Conservation (phyloP, 2,888 invertebrate species). For the Limnephilus rhombicus region DNA sequence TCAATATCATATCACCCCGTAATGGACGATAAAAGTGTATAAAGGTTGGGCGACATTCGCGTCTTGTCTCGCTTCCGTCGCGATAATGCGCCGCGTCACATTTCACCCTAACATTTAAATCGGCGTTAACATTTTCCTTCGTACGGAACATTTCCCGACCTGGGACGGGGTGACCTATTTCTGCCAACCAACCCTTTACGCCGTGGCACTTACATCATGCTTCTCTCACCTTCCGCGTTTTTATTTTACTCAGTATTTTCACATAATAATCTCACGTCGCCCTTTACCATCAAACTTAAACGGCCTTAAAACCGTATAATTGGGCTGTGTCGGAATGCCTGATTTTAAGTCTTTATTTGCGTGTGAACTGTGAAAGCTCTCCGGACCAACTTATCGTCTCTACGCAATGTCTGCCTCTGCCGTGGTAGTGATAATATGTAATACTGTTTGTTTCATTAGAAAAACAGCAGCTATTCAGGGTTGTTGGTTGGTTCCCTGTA, state of each 20-base stretch:
- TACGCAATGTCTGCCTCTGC: neutral
- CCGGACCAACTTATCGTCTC: neutral
- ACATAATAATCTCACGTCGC: neutral
- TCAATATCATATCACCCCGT: conserved; percentile 36
- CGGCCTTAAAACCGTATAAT: neutral
- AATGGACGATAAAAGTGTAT: conserved; percentile 41
- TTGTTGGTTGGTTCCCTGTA: neutral
- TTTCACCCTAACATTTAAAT: conserved; percentile 49
- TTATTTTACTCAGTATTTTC: neutral
- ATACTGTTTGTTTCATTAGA: neutral
- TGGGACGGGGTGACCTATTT: conserved; percentile 21
- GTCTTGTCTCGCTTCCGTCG: conserved; percentile 39
- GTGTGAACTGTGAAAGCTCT: too few species aligned
- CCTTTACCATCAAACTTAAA: neutral
- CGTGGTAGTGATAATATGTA: neutral
- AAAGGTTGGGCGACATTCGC: conserved; percentile 34
- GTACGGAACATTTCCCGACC: conserved; percentile 34
- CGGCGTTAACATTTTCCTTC: conserved; percentile 48
- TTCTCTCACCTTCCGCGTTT: neutral
- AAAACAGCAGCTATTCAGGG: neutral
- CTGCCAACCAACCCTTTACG: neutral
- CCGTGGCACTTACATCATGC: neutral
- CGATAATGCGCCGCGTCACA: conserved; percentile 48
- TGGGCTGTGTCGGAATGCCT: neutral
- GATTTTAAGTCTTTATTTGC: neutral